phyloP scores from a whole-genome alignment of 2,888 invertebrate species.

The Coenonympha glycerion region DNA sequence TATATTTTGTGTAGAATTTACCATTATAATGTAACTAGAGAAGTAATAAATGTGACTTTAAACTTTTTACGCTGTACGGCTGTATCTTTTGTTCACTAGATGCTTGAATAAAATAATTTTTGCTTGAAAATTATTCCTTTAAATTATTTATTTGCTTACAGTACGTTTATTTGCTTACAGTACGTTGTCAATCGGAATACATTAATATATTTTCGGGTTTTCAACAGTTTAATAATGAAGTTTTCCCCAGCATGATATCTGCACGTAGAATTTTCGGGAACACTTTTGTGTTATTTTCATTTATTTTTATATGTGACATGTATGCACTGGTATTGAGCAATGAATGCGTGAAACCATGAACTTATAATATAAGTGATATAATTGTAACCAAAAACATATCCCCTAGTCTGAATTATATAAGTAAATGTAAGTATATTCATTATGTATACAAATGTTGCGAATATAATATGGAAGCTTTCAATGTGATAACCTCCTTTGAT shows the following conservation, averaged over 20 bases:
- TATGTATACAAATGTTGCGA: conserved; percentile 32
- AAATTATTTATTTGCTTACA: too few relatives aligned
- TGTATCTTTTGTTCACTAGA: conserved; percentile 18
- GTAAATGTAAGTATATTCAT: conserved; percentile 37
- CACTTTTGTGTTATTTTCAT: too few relatives aligned
- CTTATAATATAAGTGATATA: conserved; percentile 55
- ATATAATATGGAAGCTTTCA: conserved; percentile 32
- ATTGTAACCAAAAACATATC: conserved; percentile 70
- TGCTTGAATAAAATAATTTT: too few relatives aligned
- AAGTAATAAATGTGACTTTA: conserved; percentile 74
- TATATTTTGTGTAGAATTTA: conserved; percentile 39
- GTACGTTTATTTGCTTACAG: too few relatives aligned
- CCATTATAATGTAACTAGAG: conserved; percentile 42
- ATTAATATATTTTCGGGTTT: too few relatives aligned
- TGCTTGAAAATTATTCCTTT: too few relatives aligned
- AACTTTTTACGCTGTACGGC: conserved; percentile 36
- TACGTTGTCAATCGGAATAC: too few relatives aligned
- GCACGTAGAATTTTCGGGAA: too few relatives aligned
- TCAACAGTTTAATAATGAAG: too few relatives aligned
- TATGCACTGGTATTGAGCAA: conserved; percentile 5
- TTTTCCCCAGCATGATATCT: too few relatives aligned
- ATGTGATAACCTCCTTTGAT: conserved; percentile 34
- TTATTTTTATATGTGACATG: neutral
- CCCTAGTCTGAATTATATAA: conserved; percentile 59
- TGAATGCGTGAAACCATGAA: conserved; percentile 17